Conservation (phyloP, 2,113 vertebrate genomes). For the Phalacrocorax carbo region DNA sequence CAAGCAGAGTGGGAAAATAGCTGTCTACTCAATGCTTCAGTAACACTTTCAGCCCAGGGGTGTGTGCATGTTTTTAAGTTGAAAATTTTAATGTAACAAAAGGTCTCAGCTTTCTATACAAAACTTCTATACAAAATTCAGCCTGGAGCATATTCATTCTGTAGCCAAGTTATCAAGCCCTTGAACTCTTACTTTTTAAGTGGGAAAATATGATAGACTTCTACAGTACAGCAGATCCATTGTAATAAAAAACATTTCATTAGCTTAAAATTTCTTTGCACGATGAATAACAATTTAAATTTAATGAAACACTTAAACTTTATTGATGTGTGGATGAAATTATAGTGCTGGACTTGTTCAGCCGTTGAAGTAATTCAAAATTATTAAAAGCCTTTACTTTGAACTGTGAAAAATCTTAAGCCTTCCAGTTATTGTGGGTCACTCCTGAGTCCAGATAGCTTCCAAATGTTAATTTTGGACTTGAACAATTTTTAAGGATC, state of each 20-base stretch:
- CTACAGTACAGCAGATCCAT: not conserved
- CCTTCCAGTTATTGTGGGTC: conserved; percentile 58
- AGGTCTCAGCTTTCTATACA: not conserved
- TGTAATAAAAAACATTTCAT: conserved; percentile 35
- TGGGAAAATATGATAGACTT: conserved; percentile 26
- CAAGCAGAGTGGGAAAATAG: not conserved
- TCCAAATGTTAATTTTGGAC: conserved; percentile 68
- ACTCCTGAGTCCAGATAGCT: conserved; percentile 47
- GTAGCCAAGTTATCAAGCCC: conserved; percentile 9
- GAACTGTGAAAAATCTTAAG: conserved; percentile 51
- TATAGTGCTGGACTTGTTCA: conserved; percentile 3
- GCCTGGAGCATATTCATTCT: not conserved
- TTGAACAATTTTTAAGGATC: conserved; percentile 13
- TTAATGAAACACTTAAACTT: conserved; percentile 62
- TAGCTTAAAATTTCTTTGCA: conserved; percentile 37
- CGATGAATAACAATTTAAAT: not conserved
- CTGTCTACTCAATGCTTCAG: not conserved
- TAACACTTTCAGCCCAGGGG: not conserved
- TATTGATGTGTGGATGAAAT: conserved; percentile 45
- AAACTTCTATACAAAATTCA: not conserved
- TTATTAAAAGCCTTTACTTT: conserved; percentile 61
- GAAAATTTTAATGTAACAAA: not conserved
- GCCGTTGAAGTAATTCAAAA: not conserved
- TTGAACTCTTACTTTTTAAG: conserved; percentile 27
- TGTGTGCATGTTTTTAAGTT: not conserved